phyloP scores from a whole-genome alignment of 2,797 vertebrate species.

The Aselliscus stoliczkanus region DNA sequence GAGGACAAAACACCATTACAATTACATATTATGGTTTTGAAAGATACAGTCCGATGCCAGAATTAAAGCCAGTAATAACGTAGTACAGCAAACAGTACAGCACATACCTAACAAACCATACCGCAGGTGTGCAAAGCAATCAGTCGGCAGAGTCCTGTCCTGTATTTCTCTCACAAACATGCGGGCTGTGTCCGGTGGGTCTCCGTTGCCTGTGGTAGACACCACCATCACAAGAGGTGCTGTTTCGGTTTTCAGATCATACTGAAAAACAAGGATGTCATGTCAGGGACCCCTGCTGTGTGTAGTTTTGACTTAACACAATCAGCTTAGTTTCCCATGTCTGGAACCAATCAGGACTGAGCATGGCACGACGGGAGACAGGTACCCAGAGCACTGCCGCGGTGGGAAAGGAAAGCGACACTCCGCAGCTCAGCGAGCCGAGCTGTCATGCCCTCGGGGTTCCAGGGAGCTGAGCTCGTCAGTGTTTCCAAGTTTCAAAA shows the following conservation, averaged over 20 bases:
- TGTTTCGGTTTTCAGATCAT: conserved; percentile 89
- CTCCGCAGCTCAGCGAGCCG: neutral
- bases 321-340: rapidly evolving
- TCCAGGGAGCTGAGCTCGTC: neutral
- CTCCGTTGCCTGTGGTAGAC: conserved; percentile 96
- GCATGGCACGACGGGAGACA: rapidly evolving
- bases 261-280: conserved; percentile 81
- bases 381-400: neutral
- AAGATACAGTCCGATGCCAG: neutral
- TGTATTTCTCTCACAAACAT: conserved; percentile 90
- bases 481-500: neutral
- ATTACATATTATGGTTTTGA: neutral
- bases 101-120: conserved; percentile 92
- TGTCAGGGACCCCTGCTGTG: neutral
- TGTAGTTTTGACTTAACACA: neutral
- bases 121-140: conserved; percentile 87
- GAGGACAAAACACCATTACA: neutral
- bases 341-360: neutral
- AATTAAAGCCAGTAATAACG: neutral
- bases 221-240: conserved; percentile 92
- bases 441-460: neutral
- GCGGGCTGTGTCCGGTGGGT: conserved; percentile 91
- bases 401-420: rapidly evolving
- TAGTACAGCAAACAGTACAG: neutral
- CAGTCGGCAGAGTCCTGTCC: conserved; percentile 81